These are phyloP conservation scores for Porites australiensis DNA, from an alignment of 64 coral and sea anemone species.

Conservation along the genomic window DNA sequence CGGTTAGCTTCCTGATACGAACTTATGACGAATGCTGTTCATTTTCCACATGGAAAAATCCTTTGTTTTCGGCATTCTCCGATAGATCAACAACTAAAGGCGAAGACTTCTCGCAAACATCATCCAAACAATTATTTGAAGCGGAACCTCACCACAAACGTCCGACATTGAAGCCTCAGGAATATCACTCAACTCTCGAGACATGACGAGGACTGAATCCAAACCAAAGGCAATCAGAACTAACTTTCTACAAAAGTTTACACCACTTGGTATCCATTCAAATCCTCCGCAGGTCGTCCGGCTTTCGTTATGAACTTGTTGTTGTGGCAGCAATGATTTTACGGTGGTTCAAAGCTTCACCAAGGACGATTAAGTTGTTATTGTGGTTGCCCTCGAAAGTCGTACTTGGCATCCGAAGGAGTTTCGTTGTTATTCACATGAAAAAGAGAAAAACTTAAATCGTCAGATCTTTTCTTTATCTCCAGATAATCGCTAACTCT, in stretches of 20 bases:
- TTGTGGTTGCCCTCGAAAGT: background rate
- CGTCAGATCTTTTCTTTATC: background rate
- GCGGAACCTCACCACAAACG: background rate
- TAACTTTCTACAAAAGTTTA: background rate
- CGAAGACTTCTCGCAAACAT: background rate
- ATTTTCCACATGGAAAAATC: background rate
- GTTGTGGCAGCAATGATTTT: background rate
- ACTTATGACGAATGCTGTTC: background rate
- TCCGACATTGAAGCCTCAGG: background rate
- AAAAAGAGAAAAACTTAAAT: background rate
- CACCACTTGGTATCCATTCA: background rate
- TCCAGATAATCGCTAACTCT: too few relatives aligned
- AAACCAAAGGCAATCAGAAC: too few relatives aligned
- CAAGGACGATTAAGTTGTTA: background rate
- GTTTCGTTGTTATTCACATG: too few relatives aligned
- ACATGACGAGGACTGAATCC: background rate
- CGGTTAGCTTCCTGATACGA: slow-evolving; percentile 14
- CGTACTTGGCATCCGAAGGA: background rate
- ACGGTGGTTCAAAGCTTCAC: too few relatives aligned
- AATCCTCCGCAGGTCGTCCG: background rate
- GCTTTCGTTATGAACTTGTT: background rate
- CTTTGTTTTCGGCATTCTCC: background rate
- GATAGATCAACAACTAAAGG: slow-evolving; percentile 11
- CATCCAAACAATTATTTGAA: background rate
- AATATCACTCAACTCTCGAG: background rate